These are phyloP conservation scores for Galendromus occidentalis DNA, from an alignment of 1,140 invertebrate species.

Conservation along the genomic window DNA sequence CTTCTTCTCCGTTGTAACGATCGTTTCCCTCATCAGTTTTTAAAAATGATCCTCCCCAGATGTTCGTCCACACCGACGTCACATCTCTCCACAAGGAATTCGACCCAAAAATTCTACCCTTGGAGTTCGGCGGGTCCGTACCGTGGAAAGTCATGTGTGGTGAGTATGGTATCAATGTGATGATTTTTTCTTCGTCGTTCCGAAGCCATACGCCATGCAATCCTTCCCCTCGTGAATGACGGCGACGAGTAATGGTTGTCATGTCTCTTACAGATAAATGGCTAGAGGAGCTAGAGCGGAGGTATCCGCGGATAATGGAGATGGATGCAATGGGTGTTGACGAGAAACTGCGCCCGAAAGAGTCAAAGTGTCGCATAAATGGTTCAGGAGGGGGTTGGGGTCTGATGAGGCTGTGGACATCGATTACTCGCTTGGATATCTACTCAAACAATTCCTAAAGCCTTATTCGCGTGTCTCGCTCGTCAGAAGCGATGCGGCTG, in stretches of 20 bases:
- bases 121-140: slow-evolving; percentile 59
- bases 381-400: not conserved
- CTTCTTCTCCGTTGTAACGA: slow-evolving; percentile 5
- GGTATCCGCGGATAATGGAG: slow-evolving; percentile 23
- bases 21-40: not conserved
- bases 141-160: slow-evolving; percentile 58
- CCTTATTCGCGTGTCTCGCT: no score
- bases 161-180: slow-evolving; percentile 31
- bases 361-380: not conserved
- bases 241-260: no score
- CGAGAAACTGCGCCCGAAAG: slow-evolving; percentile 19
- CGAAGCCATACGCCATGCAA: no score
- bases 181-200: no score
- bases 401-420: slow-evolving; percentile 3
- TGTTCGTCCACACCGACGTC: slow-evolving; percentile 42
- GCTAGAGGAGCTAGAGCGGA: slow-evolving; percentile 25
- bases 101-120: slow-evolving; percentile 50
- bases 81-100: slow-evolving; percentile 46
- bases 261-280: slow-evolving; percentile 24
- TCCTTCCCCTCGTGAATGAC: no score
- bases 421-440: not conserved
- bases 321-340: slow-evolving; percentile 29
- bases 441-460: slow-evolving; percentile 3
- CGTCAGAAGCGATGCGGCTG: no score
- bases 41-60: slow-evolving; percentile 13